A percentile compares a stretch with the other conserved stretches of the same genome.
Evolutionary conservation across 64 coral and sea anemone species (phyloP).

Genomic region (Stichodactyla helianthus): DNA sequence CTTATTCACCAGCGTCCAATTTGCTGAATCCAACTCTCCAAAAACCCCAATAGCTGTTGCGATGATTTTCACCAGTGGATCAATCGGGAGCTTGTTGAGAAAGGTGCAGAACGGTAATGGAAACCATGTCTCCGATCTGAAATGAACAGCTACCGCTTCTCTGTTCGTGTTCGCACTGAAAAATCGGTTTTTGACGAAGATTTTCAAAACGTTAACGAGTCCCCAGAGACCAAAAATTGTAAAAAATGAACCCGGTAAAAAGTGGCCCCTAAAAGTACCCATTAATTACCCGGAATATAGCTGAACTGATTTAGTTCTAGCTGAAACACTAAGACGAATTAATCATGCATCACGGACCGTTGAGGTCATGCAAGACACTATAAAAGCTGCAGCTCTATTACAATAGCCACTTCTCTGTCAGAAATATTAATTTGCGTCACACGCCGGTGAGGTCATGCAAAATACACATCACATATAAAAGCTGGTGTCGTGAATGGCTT

Average conservation of each 20-base stretch:
- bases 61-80: conserved; percentile 43
- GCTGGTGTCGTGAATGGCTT: no score
- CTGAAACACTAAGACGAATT: no score
- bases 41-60: conserved; percentile 31
- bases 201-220: conserved; percentile 29
- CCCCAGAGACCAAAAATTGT: conserved; percentile 55
- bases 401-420: no score
- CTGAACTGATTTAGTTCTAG: neutral
- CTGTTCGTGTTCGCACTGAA: neutral
- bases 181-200: neutral
- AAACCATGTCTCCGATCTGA: conserved; percentile 28
- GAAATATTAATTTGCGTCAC: no score
- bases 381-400: no score
- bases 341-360: no score
- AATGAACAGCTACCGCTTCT: neutral
- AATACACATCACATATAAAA: no score
- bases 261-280: conserved; percentile 62
- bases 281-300: neutral
- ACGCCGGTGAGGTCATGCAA: no score
- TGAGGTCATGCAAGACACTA: no score
- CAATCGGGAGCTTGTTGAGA: conserved; percentile 15
- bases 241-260: conserved; percentile 55
- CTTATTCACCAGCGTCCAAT: conserved; percentile 43
- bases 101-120: conserved; percentile 18
- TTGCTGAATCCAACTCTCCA: conserved; percentile 27